phyloP scores from a whole-genome alignment of 1,140 invertebrate genomes.

The Lordiphosa stackelbergi region DNA sequence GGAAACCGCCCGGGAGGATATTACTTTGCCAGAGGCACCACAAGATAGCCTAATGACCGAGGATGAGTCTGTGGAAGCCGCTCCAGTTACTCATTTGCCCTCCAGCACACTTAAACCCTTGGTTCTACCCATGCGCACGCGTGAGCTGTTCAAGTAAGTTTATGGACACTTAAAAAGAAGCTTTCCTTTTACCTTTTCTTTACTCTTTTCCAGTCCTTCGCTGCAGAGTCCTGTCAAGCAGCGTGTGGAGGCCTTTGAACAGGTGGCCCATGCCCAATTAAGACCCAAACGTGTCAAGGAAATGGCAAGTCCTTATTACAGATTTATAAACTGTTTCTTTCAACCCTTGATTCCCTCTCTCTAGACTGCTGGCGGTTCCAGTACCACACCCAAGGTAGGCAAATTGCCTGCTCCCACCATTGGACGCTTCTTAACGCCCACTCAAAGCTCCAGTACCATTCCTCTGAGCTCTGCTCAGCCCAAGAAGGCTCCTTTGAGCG shows the following conservation, averaged over 20 bases:
- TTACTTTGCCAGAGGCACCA: constrained; percentile 15
- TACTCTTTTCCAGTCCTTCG: constrained; percentile 78
- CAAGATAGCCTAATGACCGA: constrained; percentile 52
- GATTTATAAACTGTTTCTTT: too few relatives aligned
- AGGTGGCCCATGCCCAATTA: constrained; percentile 56
- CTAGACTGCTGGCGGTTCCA: constrained; percentile 15
- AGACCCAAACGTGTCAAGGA: too few relatives aligned
- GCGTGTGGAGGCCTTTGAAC: constrained; percentile 82
- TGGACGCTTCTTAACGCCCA: constrained; percentile 72
- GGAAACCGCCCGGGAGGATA: constrained; percentile 48
- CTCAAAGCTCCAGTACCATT: constrained; percentile 22
- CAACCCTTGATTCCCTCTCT: background rate
- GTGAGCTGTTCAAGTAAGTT: constrained; percentile 72
- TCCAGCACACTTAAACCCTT: constrained; percentile 34
- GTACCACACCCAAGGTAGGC: constrained; percentile 61
- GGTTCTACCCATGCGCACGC: constrained; percentile 60
- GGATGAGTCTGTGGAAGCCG: constrained; percentile 60
- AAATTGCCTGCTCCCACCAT: constrained; percentile 47
- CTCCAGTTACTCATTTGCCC: constrained; percentile 16
- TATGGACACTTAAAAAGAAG: background rate
- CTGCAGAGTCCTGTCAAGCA: constrained; percentile 81
- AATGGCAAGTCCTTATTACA: too few relatives aligned
- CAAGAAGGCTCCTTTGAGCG: constrained; percentile 30
- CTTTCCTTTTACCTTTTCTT: background rate
- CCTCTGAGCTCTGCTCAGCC: too few relatives aligned